phyloP scores from a whole-genome alignment of 2,888 invertebrate species.

The Cephus pulcher region DNA sequence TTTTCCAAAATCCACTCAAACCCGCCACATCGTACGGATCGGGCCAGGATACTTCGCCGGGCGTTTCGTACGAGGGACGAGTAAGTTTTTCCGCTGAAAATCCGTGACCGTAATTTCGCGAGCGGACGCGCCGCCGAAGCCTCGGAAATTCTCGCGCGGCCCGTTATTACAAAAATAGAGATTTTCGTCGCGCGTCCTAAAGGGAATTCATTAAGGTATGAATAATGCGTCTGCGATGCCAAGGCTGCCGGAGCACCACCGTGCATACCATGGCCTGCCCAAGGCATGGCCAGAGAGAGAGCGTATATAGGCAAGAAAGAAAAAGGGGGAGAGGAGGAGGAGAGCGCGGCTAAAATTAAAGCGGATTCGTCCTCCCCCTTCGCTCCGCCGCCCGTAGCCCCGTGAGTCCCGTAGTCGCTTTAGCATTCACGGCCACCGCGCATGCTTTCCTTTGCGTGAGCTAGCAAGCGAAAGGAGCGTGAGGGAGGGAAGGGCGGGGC shows the following conservation, averaged over 20 bases:
- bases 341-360: conserved; percentile 61
- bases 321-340: conserved; percentile 18
- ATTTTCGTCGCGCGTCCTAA: conserved; percentile 41
- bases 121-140: background rate
- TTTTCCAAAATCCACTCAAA: background rate
- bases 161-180: conserved; percentile 26
- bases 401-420: conserved; percentile 9
- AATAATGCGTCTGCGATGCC: conserved; percentile 65
- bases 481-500: too few species aligned
- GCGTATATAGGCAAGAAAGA: background rate
- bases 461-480: background rate
- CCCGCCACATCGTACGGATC: background rate
- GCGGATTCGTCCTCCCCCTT: conserved; percentile 49
- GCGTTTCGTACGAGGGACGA: too few species aligned
- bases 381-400: conserved; percentile 20
- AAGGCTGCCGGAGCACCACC: conserved; percentile 54
- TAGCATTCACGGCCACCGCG: conserved; percentile 40
- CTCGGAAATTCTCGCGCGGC: background rate
- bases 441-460: conserved; percentile 32
- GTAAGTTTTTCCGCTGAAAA: background rate
- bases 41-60: too few species aligned
- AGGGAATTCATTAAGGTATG: conserved; percentile 64
- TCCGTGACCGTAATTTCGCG: background rate
- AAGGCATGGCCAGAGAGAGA: conserved; percentile 44
- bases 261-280: conserved; percentile 55